Base-by-base conservation (phyloP, 35 echinoderm and acorn worm genomes). In the Diadema setosum region DNA sequence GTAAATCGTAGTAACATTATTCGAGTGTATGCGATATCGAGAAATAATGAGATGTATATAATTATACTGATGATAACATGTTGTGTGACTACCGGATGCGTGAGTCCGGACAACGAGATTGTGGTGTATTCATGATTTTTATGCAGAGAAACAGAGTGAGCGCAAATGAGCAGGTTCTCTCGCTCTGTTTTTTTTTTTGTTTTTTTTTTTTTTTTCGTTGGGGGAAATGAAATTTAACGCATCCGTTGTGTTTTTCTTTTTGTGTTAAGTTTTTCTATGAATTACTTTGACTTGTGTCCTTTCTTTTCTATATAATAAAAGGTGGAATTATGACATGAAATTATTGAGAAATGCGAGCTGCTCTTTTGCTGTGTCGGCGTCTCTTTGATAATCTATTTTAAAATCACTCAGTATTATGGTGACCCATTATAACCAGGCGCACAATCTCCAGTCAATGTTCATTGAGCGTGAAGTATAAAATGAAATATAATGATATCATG, bases 81-180 rank as follows among this genome's bases (percentile, higher is more conserved):
- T 67, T 34, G 37, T 15, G 63, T 44, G 73, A 78, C 40, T 78
- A 78, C 44, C 73, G 44, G 73, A 78, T 67, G 63, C 30, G 24
- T 7, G 73, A 41, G 39, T 78, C 73, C 73, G 44, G 73, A 41
- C 39, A 78, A 78, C 73, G 37, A 20, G 73, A 78, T 78, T 78
- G 73, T 78, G 73, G 73, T 78, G 73, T 78, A 78, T 78, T 78
- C 73, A 78, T 78, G 73, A 78, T 41, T 78, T n/a, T n/a, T 78
- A 78, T 35, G 73, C 73, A 41, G 73, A 78, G 73, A 78, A 67
- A 33, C 30, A 33, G 63, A 67, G 63, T 12, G 63, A 33, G 63
- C 37, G 63, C 30, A 67, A 55, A 67, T 60, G 57, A 15, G 30
- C 63, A n/a, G n/a, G n/a, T n/a, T n/a, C n/a, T n/a, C n/a, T n/a